Evolutionary conservation across 2,888 invertebrate genomes (phyloP), one percentile per base, ranked within the genome.

Genomic region (Leucophenga maculata): DNA sequence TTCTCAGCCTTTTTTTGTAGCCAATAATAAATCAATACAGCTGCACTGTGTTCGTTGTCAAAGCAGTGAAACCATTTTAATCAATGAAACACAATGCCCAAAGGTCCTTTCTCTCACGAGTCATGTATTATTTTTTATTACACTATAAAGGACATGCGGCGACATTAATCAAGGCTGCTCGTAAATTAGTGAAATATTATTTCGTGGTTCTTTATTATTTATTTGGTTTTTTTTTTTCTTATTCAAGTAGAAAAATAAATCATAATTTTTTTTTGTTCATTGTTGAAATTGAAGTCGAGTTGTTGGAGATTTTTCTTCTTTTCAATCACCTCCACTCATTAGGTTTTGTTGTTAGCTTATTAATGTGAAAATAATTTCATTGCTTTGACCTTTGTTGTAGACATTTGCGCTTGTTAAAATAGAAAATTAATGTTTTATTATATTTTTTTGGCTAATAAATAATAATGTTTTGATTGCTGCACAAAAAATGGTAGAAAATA

Each of bases 211-310:
- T 50, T 66, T 65, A 31, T 64, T 68, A 20, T 48, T 57, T n/a
- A 18, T 48, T 65, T 6, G 69, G 59, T 74, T 75, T 71, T 77
- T 75, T 73, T 75, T 74, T 74, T 69, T 67, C 69, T 66, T 57
- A 16, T 48, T 55, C 55, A 39, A 54, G 67, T 72, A 78, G 76
- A 80, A 80, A 76, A 79, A 78, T 76, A 76, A 79, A 82, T 81
- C 83, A 82, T 82, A 82, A 74, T 80, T 79, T 60, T 72, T n/a
- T n/a, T 70, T 75, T 69, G 18, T 20, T 66, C 60, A 59, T 73
- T 70, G 70, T 72, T 72, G 72, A 67, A 69, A 72, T 72, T 72
- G 72, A 67, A 69, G 71, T 48, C 16, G 64, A 48, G 22, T 57
- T 20, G 57, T 57, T 3, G 57, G 9, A 32, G 2, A 14, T 55